A percentile compares a stretch with the other conserved stretches of the same genome.
phyloP scores from a whole-genome alignment of 2,888 invertebrate species.

The Schizaphis graminum region DNA sequence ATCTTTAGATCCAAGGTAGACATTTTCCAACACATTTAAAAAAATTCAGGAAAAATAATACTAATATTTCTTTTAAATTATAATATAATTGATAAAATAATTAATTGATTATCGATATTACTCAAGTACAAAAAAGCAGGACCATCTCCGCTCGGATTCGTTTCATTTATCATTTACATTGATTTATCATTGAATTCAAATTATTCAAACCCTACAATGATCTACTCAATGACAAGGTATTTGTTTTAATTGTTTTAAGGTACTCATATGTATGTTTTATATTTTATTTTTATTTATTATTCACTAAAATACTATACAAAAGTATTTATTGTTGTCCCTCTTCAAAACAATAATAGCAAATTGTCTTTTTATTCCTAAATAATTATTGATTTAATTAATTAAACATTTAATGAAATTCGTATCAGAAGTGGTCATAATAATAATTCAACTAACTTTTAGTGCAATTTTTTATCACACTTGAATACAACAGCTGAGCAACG shows the following conservation, averaged over 20 bases:
- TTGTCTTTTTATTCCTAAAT: background rate
- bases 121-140: background rate
- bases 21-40: background rate
- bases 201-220: background rate
- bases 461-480: background rate
- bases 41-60: background rate
- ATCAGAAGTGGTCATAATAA: background rate
- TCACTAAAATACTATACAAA: background rate
- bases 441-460: background rate
- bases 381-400: background rate
- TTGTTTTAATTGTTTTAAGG: background rate
- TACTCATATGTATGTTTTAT: background rate
- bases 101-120: background rate
- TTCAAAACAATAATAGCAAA: background rate
- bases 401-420: background rate
- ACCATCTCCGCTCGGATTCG: background rate
- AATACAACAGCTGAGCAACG: background rate
- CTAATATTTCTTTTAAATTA: background rate
- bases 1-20: background rate
- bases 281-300: background rate
- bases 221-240: background rate
- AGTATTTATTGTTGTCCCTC: background rate
- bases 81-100: background rate
- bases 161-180: background rate
- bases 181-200: background rate